Evolutionary conservation across 23 tunicate species (phyloP).

Genomic region (Trididemnum miniatum): DNA sequence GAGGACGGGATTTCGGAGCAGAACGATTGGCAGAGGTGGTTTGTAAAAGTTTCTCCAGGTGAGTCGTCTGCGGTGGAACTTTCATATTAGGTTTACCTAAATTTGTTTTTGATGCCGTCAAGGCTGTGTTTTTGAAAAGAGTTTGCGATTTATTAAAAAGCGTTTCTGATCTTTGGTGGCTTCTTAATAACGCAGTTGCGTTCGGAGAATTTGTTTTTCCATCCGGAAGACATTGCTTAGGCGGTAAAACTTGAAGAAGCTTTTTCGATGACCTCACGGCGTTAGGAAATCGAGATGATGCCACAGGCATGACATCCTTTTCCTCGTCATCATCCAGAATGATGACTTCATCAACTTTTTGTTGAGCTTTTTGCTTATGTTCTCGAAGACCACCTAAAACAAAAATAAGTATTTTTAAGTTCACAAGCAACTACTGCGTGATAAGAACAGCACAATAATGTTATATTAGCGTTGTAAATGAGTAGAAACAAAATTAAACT

Average conservation of each 20-base stretch:
- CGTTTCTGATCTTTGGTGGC: too few relatives aligned
- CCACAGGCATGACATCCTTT: constrained; percentile 25
- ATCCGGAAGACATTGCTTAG: too few relatives aligned
- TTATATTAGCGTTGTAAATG: too few relatives aligned
- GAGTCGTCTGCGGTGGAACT: neutral
- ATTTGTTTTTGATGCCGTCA: neutral
- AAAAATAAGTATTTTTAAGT: too few relatives aligned
- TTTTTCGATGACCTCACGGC: neutral
- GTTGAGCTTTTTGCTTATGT: neutral
- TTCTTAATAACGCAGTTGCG: neutral
- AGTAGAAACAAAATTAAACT: too few relatives aligned
- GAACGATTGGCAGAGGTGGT: neutral
- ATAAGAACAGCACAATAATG: too few relatives aligned
- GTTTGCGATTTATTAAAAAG: too few relatives aligned
- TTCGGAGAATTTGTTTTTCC: neutral
- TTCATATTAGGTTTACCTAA: neutral
- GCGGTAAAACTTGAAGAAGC: too few relatives aligned
- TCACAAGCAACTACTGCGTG: too few relatives aligned
- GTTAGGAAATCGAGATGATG: too few relatives aligned
- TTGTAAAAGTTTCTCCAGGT: neutral
- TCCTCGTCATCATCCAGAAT: constrained; percentile 48
- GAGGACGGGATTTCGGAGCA: neutral
- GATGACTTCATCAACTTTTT: constrained; percentile 6
- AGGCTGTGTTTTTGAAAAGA: neutral
- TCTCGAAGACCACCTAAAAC: constrained; percentile 29